These are phyloP conservation scores for Tuberolachnus salignus DNA, from an alignment of 2,888 invertebrate species.

Conservation along the genomic window DNA sequence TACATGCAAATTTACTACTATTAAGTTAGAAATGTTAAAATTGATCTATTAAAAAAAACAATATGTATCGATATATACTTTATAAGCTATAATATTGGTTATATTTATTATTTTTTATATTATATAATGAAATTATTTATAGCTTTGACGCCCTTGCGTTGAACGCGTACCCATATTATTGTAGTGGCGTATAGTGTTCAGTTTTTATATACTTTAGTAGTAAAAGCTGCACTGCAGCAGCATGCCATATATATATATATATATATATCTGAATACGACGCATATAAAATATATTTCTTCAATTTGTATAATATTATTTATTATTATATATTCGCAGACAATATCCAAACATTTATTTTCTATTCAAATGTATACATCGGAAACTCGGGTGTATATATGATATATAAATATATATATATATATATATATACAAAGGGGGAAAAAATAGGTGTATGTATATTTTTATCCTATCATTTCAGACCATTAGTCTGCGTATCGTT, in stretches of 20 bases:
- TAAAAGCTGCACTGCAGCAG: not conserved
- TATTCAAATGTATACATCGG: constrained; percentile 19
- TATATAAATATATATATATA: not conserved
- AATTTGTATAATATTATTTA: constrained; percentile 3
- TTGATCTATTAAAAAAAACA: too few relatives aligned
- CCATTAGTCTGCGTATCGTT: constrained; percentile 41
- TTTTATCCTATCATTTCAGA: constrained; percentile 31
- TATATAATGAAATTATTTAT: too few relatives aligned
- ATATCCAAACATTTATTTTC: constrained; percentile 4
- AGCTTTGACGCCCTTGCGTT: too few relatives aligned
- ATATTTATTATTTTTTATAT: too few relatives aligned
- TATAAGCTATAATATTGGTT: too few relatives aligned
- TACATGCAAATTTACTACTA: too few relatives aligned
- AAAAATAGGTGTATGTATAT: not conserved
- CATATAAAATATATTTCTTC: constrained; percentile 30
- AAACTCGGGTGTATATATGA: not conserved
- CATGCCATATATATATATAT: too few relatives aligned
- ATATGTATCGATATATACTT: too few relatives aligned
- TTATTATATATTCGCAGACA: constrained; percentile 3
- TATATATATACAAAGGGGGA: not conserved
- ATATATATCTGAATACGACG: not conserved
- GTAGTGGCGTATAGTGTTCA: not conserved
- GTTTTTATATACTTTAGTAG: not conserved
- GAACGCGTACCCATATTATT: too few relatives aligned
- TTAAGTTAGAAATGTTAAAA: too few relatives aligned